phyloP scores from a whole-genome alignment of 2,888 invertebrate genomes.

The Ormyrus rosae region DNA sequence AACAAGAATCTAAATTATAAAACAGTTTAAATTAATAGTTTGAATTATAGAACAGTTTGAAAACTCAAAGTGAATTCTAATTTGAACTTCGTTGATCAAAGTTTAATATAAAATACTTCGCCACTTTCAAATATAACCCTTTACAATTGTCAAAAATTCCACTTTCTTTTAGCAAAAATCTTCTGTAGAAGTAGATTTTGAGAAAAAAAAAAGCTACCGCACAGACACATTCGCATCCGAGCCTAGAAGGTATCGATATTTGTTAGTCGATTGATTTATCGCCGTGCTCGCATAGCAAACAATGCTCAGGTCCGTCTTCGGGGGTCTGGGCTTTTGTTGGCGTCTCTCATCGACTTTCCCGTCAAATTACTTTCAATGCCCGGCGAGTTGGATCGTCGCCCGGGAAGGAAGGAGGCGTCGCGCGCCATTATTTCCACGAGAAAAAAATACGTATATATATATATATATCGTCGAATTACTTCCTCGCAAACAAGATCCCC shows the following conservation, averaged over 20 bases:
- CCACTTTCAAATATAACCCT: too few species aligned
- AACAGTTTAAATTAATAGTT: too few species aligned
- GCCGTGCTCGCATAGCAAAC: neutral
- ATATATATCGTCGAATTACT: neutral
- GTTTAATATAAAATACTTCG: too few species aligned
- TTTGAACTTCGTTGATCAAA: too few species aligned
- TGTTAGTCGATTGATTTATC: conserved; percentile 22
- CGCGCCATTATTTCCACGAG: conserved; percentile 24
- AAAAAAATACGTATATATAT: conserved; percentile 12
- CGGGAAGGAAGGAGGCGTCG: neutral
- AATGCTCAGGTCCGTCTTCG: neutral
- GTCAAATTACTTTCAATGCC: conserved; percentile 32
- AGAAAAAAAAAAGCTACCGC: too few species aligned
- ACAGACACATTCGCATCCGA: neutral
- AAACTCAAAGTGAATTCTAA: too few species aligned
- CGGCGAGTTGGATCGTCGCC: conserved; percentile 28
- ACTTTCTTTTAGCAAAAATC: too few species aligned
- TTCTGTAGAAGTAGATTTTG: too few species aligned
- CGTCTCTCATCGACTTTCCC: conserved; percentile 17
- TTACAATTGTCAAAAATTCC: too few species aligned
- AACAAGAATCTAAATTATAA: too few species aligned
- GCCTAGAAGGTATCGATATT: neutral
- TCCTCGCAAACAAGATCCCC: conserved; percentile 19
- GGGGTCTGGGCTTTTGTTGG: neutral
- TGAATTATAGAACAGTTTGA: too few species aligned